A percentile compares a stretch with the other conserved stretches of the same genome.
Conservation (phyloP, 2,888 invertebrate species). For the Xanthia togata region DNA sequence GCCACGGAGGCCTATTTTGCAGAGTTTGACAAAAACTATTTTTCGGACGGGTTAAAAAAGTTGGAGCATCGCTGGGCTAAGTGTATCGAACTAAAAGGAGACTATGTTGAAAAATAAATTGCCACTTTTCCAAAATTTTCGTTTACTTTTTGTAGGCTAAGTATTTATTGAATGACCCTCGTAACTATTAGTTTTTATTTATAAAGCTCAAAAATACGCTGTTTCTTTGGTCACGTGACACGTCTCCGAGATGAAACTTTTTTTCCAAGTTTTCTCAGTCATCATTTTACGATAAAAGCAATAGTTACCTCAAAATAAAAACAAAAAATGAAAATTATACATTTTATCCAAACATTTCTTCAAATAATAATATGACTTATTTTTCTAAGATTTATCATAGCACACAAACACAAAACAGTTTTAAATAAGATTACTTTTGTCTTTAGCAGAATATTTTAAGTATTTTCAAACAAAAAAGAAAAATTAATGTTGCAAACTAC, state of each 20-base stretch:
- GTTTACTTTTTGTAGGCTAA: no score
- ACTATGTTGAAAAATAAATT: no score
- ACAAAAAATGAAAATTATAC: neutral
- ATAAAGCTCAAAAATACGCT: neutral
- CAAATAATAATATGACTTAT: neutral
- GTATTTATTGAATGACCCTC: no score
- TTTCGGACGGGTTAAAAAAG: no score
- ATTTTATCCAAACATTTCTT: neutral
- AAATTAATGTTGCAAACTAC: neutral
- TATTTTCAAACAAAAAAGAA: neutral
- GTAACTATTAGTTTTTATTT: neutral
- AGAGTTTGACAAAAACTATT: no score
- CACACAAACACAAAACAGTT: neutral
- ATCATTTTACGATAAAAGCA: neutral
- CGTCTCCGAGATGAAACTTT: neutral
- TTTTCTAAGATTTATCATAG: neutral
- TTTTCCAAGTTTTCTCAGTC: neutral
- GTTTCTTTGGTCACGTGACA: neutral
- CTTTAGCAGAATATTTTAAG: neutral
- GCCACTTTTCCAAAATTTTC: no score
- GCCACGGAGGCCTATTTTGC: no score
- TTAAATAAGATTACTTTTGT: neutral
- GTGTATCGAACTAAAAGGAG: no score
- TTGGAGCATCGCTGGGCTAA: no score
- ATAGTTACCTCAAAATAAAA: neutral